Evolutionary conservation across 2,113 vertebrate species (phyloP).

Genomic region (Euleptes europaea): DNA sequence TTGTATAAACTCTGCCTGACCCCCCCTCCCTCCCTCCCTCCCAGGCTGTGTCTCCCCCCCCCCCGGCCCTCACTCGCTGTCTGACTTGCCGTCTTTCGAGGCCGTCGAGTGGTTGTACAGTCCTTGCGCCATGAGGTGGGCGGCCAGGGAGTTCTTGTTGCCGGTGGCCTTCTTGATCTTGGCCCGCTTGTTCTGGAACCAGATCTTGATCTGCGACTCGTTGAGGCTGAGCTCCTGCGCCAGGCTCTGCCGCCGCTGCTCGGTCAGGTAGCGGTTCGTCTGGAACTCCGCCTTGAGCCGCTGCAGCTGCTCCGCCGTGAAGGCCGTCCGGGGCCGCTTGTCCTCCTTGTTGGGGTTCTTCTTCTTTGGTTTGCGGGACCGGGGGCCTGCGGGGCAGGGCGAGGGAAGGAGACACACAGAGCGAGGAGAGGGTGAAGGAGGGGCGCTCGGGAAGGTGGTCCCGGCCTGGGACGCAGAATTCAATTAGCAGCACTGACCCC

Average conservation of each 20-base stretch:
- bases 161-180: conserved; percentile 93
- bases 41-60: conserved; percentile 31
- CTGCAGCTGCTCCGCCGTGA: conserved; percentile 92
- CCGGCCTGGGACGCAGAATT: not conserved
- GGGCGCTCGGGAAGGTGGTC: not conserved
- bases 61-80: conserved; percentile 86
- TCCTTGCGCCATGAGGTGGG: conserved; percentile 94
- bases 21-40: conserved; percentile 17
- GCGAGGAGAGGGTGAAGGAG: not conserved
- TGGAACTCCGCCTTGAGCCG: conserved; percentile 92
- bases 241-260: conserved; percentile 89
- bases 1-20: conserved; percentile 75
- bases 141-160: conserved; percentile 85
- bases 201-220: conserved; percentile 95
- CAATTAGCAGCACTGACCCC: not conserved
- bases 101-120: conserved; percentile 91
- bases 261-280: conserved; percentile 91
- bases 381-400: conserved; percentile 81
- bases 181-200: conserved; percentile 95
- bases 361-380: conserved; percentile 98
- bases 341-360: conserved; percentile 90
- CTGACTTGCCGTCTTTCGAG: conserved; percentile 93
- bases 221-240: conserved; percentile 91
- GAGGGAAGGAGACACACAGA: not conserved
- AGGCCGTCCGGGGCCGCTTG: conserved; percentile 92